A percentile compares a stretch with the other conserved stretches of the same genome.
Evolutionary conservation across 2,888 invertebrate genomes (phyloP).

Genomic region (Stramonita haemastoma): DNA sequence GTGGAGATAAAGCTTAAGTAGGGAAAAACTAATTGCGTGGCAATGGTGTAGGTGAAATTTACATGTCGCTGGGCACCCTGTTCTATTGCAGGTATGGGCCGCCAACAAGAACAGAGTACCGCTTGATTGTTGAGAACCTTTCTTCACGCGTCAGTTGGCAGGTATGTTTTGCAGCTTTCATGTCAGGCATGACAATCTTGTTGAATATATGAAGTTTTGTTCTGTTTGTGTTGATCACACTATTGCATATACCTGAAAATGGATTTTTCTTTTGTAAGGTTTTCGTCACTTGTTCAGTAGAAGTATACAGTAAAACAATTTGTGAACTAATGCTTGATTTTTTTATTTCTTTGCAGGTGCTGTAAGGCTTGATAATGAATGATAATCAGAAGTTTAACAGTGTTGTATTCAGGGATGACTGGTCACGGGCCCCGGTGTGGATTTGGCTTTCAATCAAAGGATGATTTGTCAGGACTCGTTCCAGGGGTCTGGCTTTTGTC

Average conservation of each 20-base stretch:
- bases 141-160: slow-evolving; percentile 99
- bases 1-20: neutral
- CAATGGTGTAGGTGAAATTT: neutral
- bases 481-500: neutral
- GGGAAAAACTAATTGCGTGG: neutral
- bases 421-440: neutral
- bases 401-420: neutral
- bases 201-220: no score
- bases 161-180: slow-evolving; percentile 82
- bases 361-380: neutral
- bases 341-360: slow-evolving; percentile 2
- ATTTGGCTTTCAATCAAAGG: neutral
- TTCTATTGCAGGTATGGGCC: slow-evolving; percentile 90
- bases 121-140: slow-evolving; percentile 97
- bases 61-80: slow-evolving; percentile 41
- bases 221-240: neutral
- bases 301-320: no score
- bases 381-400: no score
- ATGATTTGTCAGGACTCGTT: neutral
- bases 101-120: slow-evolving; percentile 95
- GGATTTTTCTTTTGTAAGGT: neutral
- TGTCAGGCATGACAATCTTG: no score
- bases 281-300: no score
- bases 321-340: no score
- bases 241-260: neutral